phyloP scores from a whole-genome alignment of 2,888 invertebrate genomes.

The Trissonchulus latispiculum region DNA sequence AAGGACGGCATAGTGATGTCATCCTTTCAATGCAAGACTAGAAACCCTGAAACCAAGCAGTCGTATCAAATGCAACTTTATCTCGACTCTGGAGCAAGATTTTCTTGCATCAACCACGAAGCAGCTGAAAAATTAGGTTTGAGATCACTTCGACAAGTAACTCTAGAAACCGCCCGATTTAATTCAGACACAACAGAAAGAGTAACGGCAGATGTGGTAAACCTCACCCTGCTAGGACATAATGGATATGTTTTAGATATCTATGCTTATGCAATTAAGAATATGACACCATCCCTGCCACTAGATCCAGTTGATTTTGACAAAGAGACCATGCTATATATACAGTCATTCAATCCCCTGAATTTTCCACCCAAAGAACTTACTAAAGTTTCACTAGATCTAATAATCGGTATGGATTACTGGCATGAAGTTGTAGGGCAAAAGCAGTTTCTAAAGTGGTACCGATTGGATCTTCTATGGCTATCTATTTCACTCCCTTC shows the following conservation, averaged over 20 bases:
- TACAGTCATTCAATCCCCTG: background rate
- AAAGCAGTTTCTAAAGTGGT: background rate
- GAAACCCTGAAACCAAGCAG: background rate
- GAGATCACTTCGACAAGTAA: background rate
- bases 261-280: background rate
- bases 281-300: background rate
- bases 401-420: constrained; percentile 1
- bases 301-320: background rate
- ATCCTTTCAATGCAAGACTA: background rate
- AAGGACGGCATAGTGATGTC: background rate
- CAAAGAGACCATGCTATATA: background rate
- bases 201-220: background rate
- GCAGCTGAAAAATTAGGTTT: background rate
- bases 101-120: background rate
- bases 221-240: background rate
- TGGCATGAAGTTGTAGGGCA: background rate
- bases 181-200: background rate
- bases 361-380: background rate
- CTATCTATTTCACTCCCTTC: too few species aligned
- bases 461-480: too few species aligned
- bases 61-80: background rate
- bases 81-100: background rate
- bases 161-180: background rate
- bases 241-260: background rate
- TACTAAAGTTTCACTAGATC: background rate